Base-by-base conservation (phyloP, 2,888 invertebrate genomes). In the Lepidocyrtinus sp. region DNA sequence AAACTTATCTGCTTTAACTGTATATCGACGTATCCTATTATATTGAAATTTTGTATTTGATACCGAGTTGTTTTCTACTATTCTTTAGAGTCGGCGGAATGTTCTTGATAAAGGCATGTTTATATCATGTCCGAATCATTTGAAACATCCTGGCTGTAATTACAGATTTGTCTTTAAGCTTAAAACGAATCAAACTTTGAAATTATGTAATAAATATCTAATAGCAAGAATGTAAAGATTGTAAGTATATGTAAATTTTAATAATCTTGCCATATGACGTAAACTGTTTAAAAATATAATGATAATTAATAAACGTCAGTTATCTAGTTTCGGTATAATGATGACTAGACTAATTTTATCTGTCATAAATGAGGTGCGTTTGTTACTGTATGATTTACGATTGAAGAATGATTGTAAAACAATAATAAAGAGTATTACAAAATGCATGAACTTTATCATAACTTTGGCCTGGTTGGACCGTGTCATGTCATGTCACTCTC, bases 341-440 rank as follows among this genome's bases (percentile, higher is more conserved):
- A 55, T 55, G 55, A 55, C 55, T 55, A 55, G 55, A 55, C 55
- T 55, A n/a, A 55, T 55, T 55, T 7, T n/a, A 55, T n/a, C n/a
- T 55, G 55, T 55, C 55, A 55, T 3, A 55, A 9, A 9, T 15
- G 55, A n/a, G 55, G 55, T 7, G 17, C 55, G 55, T 55, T 55
- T 55, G 55, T 7, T 55, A 55, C 55, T n/a, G 55, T 55, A 55
- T 55, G 17, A 12, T 55, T 55, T 77, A 77, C 62, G 72, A 55
- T 72, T 77, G 67, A 65, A 77, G 64, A 71, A 71, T 64, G 71
- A 71, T 65, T 77, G 26, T 72, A 64, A 77, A 72, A 77, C 71
- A 72, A 77, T 72, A 77, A 77, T 72, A 55, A 55, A 55, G 9
- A 55, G 76, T 71, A 55, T 77, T 77, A 77, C 76, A 77, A 77